Evolutionary conservation across 1,140 invertebrate species (phyloP), one percentile per base, ranked within the genome.

Genomic region (Macrostomum lignano): DNA sequence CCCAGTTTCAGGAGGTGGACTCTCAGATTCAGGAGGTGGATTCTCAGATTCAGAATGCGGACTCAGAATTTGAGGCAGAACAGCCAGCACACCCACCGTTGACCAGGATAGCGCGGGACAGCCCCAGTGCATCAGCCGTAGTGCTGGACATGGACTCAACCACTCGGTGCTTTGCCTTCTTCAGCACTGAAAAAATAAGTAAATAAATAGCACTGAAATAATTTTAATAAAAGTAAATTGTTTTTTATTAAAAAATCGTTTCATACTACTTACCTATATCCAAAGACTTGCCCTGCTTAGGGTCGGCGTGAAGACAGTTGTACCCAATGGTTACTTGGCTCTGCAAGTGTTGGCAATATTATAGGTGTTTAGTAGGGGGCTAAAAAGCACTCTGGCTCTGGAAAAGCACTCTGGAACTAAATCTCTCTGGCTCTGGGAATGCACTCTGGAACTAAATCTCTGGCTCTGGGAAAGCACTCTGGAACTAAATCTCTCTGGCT

Each of bases 221-320:
- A n/a, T 40, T 0, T 4, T 25, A 23, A 5, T 35, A 14, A 38
- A 19, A 20, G 22, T 26, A 13, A 7, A n/a, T 37, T 7, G 10
- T 15, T 31, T 31, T 19, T 23, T 7, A 13, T 25, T 3, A 7
- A 13, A 3, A 28, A 7, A 33, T 33, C 15, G 13, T 10, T 28
- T 13, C 17, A 24, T 31, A 3, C 2, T 7, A 37, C 44, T 40
- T 43, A 60, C 59, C 45, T 31, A 96, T 86, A 48, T 96, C 88
- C 19, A 96, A 58, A 5, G 73, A 71, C 51, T 84, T 82, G 13
- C 56, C 56, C 63, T 91, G 79, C 41, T 75, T 72, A 0, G 78
- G 77, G 62, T 94, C 82, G 1, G 84, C 84, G 59, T 94, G 84
- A 3, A 96, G 63, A 60, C 93, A 93, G 52, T 96, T 96, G 48